Base-by-base conservation (phyloP, 2,888 invertebrate genomes). In the Temnothorax ravouxi region DNA sequence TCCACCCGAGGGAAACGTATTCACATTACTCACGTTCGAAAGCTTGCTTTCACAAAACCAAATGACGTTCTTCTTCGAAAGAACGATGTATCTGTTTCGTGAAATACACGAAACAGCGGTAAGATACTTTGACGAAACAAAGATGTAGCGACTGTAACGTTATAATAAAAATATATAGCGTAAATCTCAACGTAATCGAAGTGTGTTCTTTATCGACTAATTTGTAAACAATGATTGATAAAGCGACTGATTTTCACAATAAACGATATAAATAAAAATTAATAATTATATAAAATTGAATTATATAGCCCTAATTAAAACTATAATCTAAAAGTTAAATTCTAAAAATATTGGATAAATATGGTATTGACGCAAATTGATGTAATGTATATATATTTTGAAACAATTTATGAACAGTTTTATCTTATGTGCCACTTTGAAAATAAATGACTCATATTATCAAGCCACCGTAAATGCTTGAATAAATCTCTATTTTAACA, bases 1-100 rank as follows among this genome's bases (percentile, higher is more conserved):
- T 77, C 71, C 44, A 41, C 34, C 59, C 61, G 11, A 9, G 71
- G 59, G 54, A 79, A 86, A 88, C 82, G 83, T 86, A 83, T 79
- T 84, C 86, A 62, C 83, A 66, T 88, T 88, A 86, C 76, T 88
- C 88, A 80, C 80, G 75, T 86, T 83, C 84, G 84, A 77, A 77
- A 74, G 52, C 69, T 79, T 64, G 85, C 83, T 83, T 87, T 81
- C 88, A 56, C 87, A 82, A 82, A 67, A 82, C 79, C 87, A 75
- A 85, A 85, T 80, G 87, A 88, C 84, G 82, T 80, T 79, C 75
- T 62, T 61, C 77, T 71, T 76, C 67, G 71, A 29, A 66, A 29
- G 47, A 56, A 76, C 82, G 64, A 64, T n/a, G 66, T 64, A 56
- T 54, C 66, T 77, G 41, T 47, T 62, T 54, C 71, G 71, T 13